Evolutionary conservation across 2,888 invertebrate species (phyloP).

Genomic region (Caenorhabditis drosophilae): DNA sequence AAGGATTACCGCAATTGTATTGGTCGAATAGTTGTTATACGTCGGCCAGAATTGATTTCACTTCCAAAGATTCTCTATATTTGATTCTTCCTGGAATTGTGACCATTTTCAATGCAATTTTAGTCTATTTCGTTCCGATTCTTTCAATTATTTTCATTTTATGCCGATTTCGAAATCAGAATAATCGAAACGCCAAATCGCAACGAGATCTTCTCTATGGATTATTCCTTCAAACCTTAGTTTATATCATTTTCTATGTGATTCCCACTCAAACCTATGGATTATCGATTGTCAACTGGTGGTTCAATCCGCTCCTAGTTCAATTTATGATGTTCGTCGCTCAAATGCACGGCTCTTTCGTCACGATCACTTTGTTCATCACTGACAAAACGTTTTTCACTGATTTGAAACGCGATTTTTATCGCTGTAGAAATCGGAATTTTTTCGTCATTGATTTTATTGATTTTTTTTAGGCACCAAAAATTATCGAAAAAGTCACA

Average conservation of each 20-base stretch:
- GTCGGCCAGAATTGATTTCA: neutral
- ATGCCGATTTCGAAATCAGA: neutral
- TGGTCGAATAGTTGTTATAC: slow-evolving; percentile 4
- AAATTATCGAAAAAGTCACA: too few relatives aligned
- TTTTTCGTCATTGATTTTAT: neutral
- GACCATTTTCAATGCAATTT: neutral
- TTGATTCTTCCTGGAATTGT: neutral
- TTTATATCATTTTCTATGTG: neutral
- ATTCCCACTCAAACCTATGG: neutral
- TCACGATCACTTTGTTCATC: neutral
- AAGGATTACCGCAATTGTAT: neutral
- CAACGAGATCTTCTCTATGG: neutral
- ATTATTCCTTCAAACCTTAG: neutral
- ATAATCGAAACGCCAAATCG: neutral
- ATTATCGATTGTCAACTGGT: neutral
- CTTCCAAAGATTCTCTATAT: neutral
- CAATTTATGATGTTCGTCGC: neutral
- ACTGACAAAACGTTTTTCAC: neutral
- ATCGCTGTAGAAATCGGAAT: neutral
- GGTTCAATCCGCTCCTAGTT: neutral
- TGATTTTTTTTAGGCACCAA: neutral
- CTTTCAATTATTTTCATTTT: neutral
- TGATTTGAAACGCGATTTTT: neutral
- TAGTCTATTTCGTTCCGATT: neutral
- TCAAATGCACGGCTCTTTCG: neutral